Conservation (phyloP, 2,797 vertebrate species). For the Muscicapa striata region DNA sequence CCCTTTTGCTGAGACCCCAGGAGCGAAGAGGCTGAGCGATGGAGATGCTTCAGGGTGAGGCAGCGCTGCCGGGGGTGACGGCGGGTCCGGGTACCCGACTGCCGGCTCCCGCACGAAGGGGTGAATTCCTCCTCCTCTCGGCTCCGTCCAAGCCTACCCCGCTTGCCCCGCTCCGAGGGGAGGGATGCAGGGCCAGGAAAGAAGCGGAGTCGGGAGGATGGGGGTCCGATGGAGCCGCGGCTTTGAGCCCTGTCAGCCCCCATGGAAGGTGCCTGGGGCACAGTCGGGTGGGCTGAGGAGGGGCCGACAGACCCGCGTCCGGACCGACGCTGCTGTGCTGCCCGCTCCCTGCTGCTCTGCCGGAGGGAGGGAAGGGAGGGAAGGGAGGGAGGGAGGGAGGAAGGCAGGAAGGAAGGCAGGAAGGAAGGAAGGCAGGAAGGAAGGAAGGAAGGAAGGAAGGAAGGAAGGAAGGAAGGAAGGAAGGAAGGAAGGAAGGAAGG, state of each 20-base stretch:
- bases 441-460: too few relatives aligned
- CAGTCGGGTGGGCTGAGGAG: not conserved
- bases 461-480: too few relatives aligned
- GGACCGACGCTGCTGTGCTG: too few relatives aligned
- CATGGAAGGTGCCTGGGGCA: rapidly evolving
- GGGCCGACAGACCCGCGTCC: not conserved
- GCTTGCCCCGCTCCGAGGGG: rapidly evolving
- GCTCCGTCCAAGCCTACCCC: not conserved
- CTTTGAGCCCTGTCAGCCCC: not conserved
- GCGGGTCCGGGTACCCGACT: too few relatives aligned
- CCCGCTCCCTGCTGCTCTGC: too few relatives aligned
- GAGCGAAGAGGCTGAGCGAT: not conserved
- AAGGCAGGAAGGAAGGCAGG: too few relatives aligned
- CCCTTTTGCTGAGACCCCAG: not conserved
- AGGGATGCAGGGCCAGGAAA: too few relatives aligned
- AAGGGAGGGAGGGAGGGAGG: too few relatives aligned
- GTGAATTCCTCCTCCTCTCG: not conserved
- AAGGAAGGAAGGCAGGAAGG: too few relatives aligned
- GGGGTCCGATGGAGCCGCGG: not conserved
- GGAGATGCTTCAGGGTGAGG: not conserved
- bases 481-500: too few relatives aligned
- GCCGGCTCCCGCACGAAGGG: not conserved
- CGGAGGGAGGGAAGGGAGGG: too few relatives aligned
- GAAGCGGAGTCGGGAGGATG: not conserved
- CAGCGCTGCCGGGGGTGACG: rapidly evolving